Evolutionary conservation across 1,140 invertebrate species (phyloP).

Genomic region (Babylonia areolata): DNA sequence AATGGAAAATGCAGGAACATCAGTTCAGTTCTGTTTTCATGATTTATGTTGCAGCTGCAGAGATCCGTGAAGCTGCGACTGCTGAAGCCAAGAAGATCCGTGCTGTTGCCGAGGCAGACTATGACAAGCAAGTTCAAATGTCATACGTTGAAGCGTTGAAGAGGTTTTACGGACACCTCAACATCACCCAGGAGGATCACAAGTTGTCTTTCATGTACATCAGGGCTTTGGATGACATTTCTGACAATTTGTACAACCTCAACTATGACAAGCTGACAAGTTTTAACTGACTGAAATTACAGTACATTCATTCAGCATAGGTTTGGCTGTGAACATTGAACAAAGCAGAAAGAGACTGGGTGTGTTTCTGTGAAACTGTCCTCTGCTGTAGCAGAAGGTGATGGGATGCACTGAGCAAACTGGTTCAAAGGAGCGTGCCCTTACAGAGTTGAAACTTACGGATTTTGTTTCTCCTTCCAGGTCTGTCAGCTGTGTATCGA

Average conservation of each 20-base stretch:
- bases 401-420: too few species aligned
- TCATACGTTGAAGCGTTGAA: constrained; percentile 42
- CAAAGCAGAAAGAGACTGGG: too few species aligned
- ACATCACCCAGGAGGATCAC: constrained; percentile 46
- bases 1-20: too few species aligned
- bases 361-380: too few species aligned
- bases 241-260: constrained; percentile 44
- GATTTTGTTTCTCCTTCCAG: too few species aligned
- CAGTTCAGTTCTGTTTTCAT: neutral
- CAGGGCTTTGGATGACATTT: constrained; percentile 38
- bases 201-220: constrained; percentile 49
- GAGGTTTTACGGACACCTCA: constrained; percentile 39
- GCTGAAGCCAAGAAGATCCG: constrained; percentile 28
- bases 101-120: constrained; percentile 43
- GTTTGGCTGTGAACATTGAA: too few species aligned
- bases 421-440: too few species aligned
- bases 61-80: constrained; percentile 38
- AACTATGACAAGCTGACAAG: constrained; percentile 4
- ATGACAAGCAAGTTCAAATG: constrained; percentile 40
- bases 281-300: neutral
- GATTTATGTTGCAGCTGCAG: constrained; percentile 42
- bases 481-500: too few species aligned
- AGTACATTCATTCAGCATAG: too few species aligned
- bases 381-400: too few species aligned
- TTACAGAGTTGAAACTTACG: too few species aligned